Evolutionary conservation across 2,113 vertebrate species (phyloP), one percentile per base, ranked within the genome.

Genomic region (Saccopteryx bilineata): DNA sequence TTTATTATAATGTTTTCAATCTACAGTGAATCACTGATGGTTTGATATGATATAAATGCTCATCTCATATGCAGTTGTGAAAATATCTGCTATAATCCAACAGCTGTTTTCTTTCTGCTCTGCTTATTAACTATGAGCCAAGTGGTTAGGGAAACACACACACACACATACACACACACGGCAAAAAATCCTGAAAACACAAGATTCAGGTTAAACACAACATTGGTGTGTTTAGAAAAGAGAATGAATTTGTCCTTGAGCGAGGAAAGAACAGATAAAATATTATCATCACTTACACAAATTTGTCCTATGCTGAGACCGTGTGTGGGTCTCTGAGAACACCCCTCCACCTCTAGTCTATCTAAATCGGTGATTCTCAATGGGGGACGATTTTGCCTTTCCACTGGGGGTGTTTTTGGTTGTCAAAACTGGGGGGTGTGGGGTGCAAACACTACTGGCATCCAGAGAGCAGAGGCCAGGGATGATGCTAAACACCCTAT

Each of bases 111-210:
- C 75, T 96, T 93, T 68, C 26, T 46, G 74, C 18, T 84, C 15
- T 74, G 88, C 56, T 75, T 96, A 76, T 95, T 95, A 94, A 91
- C 48, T 39, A 65, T 14, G 58, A 75, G 26, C 65, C 92, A 46
- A 96, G 76, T 90, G 21, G 68, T 81, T 60, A 33, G 60, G 60
- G 76, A n/a, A 52, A 60, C 3, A 63, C 28, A 31, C 2, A 68
- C 26, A n/a, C 33, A 2, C 31, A 26, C 21, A 31, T n/a, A 54
- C 28, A 19, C 54, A 78, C 39, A n/a, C 17, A 56, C 39, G 39
- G 39, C 39, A n/a, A 76, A 50, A n/a, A 9, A 61, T 9, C 39
- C 58, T 39, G 31, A 56, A 93, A 85, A 80, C 23, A 69, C 46
- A 69, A 79, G 60, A 87, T 91, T 66, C 10, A 39, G 31, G 6